These are phyloP conservation scores for Agrochola litura DNA, from an alignment of 2,888 invertebrate genomes.

Conservation along the genomic window DNA sequence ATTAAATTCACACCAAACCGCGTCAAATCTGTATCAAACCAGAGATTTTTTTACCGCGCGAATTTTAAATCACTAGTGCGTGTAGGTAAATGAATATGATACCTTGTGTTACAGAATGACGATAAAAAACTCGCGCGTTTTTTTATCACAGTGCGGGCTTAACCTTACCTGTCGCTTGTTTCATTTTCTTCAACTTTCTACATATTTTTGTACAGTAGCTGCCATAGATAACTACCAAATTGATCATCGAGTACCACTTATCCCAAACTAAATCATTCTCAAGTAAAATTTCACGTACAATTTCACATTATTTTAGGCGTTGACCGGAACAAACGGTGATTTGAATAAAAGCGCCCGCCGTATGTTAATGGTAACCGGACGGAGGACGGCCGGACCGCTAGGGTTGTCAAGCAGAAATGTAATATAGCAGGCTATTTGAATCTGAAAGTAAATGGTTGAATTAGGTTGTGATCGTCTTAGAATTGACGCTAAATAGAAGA, in stretches of 20 bases:
- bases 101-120: too few relatives aligned
- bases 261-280: slow-evolving; percentile 51
- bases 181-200: not conserved
- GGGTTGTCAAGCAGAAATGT: slow-evolving; percentile 60
- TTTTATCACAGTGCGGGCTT: too few relatives aligned
- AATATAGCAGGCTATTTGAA: slow-evolving; percentile 40
- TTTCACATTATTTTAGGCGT: slow-evolving; percentile 68
- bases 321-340: slow-evolving; percentile 69
- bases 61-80: too few relatives aligned
- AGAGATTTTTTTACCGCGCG: too few relatives aligned
- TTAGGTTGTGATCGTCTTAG: slow-evolving; percentile 29
- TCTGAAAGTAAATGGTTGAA: slow-evolving; percentile 38
- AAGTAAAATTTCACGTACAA: slow-evolving; percentile 65
- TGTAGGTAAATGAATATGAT: too few relatives aligned
- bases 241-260: not conserved
- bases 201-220: not conserved
- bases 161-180: not conserved
- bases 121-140: too few relatives aligned
- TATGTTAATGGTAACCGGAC: slow-evolving; percentile 75
- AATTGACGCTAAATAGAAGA: slow-evolving; percentile 12
- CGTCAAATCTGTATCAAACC: too few relatives aligned
- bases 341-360: slow-evolving; percentile 66
- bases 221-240: not conserved
- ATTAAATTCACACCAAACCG: too few relatives aligned
- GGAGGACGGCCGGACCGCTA: slow-evolving; percentile 57